phyloP scores from a whole-genome alignment of 2,797 vertebrate species.

The Myripristis murdjan region DNA sequence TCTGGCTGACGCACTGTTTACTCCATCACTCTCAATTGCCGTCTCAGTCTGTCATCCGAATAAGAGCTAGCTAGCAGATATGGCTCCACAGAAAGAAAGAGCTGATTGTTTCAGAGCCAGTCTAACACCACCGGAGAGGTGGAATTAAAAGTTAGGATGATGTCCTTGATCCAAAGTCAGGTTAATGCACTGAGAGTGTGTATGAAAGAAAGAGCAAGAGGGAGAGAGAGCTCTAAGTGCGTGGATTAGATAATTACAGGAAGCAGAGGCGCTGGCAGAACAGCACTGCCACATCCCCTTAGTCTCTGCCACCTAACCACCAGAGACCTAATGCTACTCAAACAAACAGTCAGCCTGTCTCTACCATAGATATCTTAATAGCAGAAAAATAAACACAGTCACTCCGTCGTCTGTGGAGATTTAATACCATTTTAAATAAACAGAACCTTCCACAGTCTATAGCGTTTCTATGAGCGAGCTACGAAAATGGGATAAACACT shows the following conservation, averaged over 20 bases:
- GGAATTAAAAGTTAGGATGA: constrained; percentile 27
- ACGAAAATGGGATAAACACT: constrained; percentile 62
- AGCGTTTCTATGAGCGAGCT: constrained; percentile 55
- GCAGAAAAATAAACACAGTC: constrained; percentile 69
- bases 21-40: constrained; percentile 57
- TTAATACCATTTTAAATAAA: constrained; percentile 80
- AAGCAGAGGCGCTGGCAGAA: constrained; percentile 74
- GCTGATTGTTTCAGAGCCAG: constrained; percentile 49
- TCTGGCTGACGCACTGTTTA: constrained; percentile 43
- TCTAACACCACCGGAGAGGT: constrained; percentile 29
- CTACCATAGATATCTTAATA: constrained; percentile 64
- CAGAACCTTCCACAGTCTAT: constrained; percentile 48
- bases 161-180: constrained; percentile 45
- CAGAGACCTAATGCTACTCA: constrained; percentile 65
- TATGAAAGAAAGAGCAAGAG: background rate
- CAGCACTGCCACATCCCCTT: constrained; percentile 70
- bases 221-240: constrained; percentile 40
- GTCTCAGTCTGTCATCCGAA: constrained; percentile 52
- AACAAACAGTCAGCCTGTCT: constrained; percentile 78
- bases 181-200: constrained; percentile 30
- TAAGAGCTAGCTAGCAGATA: constrained; percentile 51
- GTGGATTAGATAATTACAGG: constrained; percentile 84
- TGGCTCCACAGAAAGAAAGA: constrained; percentile 45
- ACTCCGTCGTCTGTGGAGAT: constrained; percentile 61
- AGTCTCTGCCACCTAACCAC: constrained; percentile 61